Evolutionary conservation across 1,140 invertebrate species (phyloP).

Genomic region (Subanguina moxae): DNA sequence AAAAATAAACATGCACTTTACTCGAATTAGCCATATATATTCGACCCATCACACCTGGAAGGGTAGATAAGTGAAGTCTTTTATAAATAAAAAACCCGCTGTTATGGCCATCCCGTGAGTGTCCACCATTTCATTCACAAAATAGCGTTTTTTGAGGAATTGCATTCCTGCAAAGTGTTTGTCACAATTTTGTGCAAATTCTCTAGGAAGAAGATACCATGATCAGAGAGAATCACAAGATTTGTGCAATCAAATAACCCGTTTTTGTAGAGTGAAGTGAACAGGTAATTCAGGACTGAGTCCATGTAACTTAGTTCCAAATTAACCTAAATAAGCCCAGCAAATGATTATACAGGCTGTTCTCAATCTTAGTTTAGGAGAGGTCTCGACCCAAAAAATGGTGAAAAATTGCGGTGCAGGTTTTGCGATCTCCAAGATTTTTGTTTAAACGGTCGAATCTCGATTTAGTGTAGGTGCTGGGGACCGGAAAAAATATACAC

Average conservation of each 20-base stretch:
- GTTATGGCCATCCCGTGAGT: constrained; percentile 29
- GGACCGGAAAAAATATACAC: no score
- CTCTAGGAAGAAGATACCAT: constrained; percentile 40
- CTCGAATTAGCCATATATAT: constrained; percentile 39
- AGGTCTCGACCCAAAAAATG: no score
- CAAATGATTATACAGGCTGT: no score
- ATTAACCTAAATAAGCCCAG: constrained; percentile 14
- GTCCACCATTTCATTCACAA: constrained; percentile 36
- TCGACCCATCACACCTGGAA: constrained; percentile 40
- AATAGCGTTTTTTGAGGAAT: constrained; percentile 40
- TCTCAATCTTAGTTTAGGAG: no score
- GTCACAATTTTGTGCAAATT: background rate
- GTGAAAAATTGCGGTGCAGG: background rate
- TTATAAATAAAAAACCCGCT: no score
- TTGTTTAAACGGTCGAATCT: no score
- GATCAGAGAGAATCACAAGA: constrained; percentile 54
- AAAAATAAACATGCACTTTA: constrained; percentile 7
- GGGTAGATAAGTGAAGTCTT: no score
- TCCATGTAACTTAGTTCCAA: constrained; percentile 43
- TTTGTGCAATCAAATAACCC: constrained; percentile 51
- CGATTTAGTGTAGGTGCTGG: no score
- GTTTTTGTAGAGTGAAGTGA: constrained; percentile 43
- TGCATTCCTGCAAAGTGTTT: constrained; percentile 34
- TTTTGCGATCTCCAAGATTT: background rate
- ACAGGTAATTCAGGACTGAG: constrained; percentile 48